Evolutionary conservation across 2,797 vertebrate species (phyloP), one percentile per base, ranked within the genome.

Genomic region (Malurus splendens): DNA sequence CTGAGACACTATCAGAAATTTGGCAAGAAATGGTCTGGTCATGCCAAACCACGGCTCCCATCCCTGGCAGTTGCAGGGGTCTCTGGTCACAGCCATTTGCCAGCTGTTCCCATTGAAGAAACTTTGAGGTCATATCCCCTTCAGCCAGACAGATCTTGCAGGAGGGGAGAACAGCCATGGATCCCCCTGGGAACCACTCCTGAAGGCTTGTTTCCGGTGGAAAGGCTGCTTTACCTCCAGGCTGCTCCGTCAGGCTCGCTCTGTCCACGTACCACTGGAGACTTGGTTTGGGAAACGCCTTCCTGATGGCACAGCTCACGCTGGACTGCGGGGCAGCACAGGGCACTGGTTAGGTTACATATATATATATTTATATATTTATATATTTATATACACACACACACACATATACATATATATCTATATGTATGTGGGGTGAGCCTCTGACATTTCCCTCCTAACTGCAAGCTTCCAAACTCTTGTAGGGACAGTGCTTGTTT

Each of bases 201-300:
- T 62, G 28, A 25, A 48, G 23, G 24, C 30, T 20, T 0, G 2
- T 24, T 51, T 71, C 38, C 36, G 55, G 1, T 4, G n/a, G 25
- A 38, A 5, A 18, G 42, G 45, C 50, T 61, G 33, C 47, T 30
- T 96, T 95, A 97, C 96, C 96, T 97, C 68, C 56, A 59, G 56
- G 62, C 61, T 85, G 79, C 45, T 92, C 59, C 3, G 0, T 74
- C 90, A 96, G 80, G 79, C 50, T 76, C 0, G 1, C 45, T 94
- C 73, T 72, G 65, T 94, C 89, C 74, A 84, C 3, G 14, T 90
- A 92, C 96, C 96, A 96, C 14, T 56, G 36, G 4, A 96, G 84
- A 9, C 71, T 94, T 47, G 96, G 94, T 82, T 91, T 96, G 62
- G 96, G 96, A 88, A 97, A 97, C 0, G 71, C 95, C 61, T 94